Evolutionary conservation across 23 tunicate genomes (phyloP).

Genomic region (Trididemnum clinides): DNA sequence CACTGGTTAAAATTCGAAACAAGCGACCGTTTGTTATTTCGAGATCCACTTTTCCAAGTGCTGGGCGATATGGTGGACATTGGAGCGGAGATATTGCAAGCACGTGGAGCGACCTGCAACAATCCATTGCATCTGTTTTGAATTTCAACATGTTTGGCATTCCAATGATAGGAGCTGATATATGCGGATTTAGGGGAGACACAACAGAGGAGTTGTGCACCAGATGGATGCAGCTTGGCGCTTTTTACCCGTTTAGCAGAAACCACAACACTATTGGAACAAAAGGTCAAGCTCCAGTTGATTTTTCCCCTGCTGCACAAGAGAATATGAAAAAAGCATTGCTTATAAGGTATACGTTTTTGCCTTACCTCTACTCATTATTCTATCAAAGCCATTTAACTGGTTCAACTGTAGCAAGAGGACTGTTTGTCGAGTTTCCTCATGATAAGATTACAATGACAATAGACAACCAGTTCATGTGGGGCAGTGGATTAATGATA

Average conservation of each 20-base stretch:
- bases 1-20: constrained; percentile 49
- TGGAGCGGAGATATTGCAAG: constrained; percentile 93
- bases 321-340: constrained; percentile 54
- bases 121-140: constrained; percentile 64
- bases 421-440: constrained; percentile 88
- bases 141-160: constrained; percentile 91
- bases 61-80: constrained; percentile 89
- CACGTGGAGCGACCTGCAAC: constrained; percentile 81
- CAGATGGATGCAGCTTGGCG: constrained; percentile 98
- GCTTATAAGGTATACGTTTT: constrained; percentile 45
- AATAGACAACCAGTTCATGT: constrained; percentile 89
- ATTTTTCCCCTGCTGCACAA: constrained; percentile 65
- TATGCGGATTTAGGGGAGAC: constrained; percentile 78
- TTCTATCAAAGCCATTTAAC: constrained; percentile 43
- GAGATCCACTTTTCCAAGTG: constrained; percentile 93
- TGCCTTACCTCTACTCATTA: constrained; percentile 93
- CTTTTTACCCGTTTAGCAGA: constrained; percentile 92
- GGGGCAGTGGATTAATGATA: constrained; percentile 85
- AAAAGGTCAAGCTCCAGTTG: constrained; percentile 79
- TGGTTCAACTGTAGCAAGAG: constrained; percentile 89
- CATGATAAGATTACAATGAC: constrained; percentile 42
- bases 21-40: constrained; percentile 89
- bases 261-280: constrained; percentile 59
- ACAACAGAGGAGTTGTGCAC: constrained; percentile 89
- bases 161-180: constrained; percentile 94